Conservation (phyloP, 2,113 vertebrate species). For the Phylloscopus whistleri region DNA sequence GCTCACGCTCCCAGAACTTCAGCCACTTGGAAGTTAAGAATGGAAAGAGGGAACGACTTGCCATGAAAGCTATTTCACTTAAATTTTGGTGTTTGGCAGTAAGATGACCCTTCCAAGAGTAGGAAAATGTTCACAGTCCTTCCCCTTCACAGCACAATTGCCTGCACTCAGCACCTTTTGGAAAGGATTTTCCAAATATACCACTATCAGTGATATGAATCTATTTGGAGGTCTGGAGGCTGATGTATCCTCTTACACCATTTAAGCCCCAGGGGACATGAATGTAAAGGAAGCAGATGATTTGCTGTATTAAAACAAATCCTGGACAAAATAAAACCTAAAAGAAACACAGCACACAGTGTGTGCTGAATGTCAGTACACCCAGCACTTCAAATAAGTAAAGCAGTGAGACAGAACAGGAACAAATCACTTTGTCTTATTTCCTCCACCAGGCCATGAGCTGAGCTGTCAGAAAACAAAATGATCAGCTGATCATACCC, state of each 20-base stretch:
- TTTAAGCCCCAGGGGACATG: not conserved
- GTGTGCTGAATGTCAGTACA: not conserved
- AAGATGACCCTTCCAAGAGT: not conserved
- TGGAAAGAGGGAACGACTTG: not conserved
- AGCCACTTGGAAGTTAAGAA: not conserved
- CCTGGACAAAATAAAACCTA: not conserved
- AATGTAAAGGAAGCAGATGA: not conserved
- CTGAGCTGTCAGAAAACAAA: not conserved
- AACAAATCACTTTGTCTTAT: not conserved
- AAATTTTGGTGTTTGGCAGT: not conserved
- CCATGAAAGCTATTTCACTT: not conserved
- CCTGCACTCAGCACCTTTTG: not conserved
- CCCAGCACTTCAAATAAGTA: not conserved
- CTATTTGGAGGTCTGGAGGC: not conserved
- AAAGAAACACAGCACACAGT: not conserved
- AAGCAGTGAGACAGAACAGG: not conserved
- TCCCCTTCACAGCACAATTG: not conserved
- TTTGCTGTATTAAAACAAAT: not conserved
- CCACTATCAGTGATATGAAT: accelerated
- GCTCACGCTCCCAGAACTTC: not conserved
- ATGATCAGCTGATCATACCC: not conserved
- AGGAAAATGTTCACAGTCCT: not conserved
- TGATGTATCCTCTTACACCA: not conserved
- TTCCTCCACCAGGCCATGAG: not conserved
- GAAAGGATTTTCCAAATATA: not conserved